Conservation (phyloP, 2,797 vertebrate genomes). For the Falco columbarius region DNA sequence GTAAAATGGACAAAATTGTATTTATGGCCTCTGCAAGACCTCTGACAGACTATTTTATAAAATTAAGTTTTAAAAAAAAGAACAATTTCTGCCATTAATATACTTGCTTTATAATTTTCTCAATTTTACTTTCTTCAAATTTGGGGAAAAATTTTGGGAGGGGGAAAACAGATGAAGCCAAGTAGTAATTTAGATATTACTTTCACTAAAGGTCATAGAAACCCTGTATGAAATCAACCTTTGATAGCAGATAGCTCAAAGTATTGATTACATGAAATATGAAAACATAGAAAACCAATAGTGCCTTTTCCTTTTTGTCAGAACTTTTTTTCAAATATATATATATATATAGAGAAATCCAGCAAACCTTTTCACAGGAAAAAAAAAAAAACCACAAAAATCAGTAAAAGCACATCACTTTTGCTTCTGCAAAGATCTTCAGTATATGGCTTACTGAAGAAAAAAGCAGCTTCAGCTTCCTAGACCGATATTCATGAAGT, state of each 20-base stretch:
- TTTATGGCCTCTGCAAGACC: background rate
- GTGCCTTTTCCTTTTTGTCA: background rate
- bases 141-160: background rate
- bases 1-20: background rate
- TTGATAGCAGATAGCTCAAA: background rate
- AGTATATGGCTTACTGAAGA: background rate
- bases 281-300: background rate
- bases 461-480: background rate
- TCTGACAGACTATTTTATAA: background rate
- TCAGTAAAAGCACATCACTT: background rate
- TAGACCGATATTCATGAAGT: background rate
- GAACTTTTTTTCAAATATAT: background rate
- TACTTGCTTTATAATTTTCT: background rate
- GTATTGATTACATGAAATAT: background rate
- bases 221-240: background rate
- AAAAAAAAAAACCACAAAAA: background rate
- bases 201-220: background rate
- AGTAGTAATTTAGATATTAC: background rate
- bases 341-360: no score
- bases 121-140: background rate
- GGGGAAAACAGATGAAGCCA: background rate
- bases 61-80: background rate
- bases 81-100: background rate
- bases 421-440: background rate
- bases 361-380: background rate